Evolutionary conservation across 1,140 invertebrate species (phyloP), one percentile per base, ranked within the genome.

Genomic region (Cheumatopsyche charites): DNA sequence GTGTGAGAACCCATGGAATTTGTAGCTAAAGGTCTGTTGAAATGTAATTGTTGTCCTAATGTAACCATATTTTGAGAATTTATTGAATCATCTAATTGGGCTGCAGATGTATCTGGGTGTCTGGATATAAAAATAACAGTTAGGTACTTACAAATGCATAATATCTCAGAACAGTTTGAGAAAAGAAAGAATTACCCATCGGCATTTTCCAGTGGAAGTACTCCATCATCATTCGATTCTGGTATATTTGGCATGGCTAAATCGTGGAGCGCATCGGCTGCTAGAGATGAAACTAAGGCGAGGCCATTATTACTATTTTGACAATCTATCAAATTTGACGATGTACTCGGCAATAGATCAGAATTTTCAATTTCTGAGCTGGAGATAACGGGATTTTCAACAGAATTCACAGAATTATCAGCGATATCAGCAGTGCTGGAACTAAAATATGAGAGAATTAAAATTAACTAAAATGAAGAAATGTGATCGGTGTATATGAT

Each of bases 1-100:
- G 74, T 71, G 62, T 75, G 71, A 2, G 71, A 72, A 12, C 45
- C 52, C 26, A 69, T 66, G 15, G 73, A 75, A 49, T 75, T 75
- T 41, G 73, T 68, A 1, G 70, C 49, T 25, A 65, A 12, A 19
- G 70, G 70, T 45, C 70, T 36, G 13, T 41, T 62, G 41, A 71
- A 75, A 13, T 71, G 62, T 21, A 71, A 0, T 15, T 58, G 36
- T 7, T 62, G 73, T 1, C 11, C 42, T 7, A 68, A 1, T 55
- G 66, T 3, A n/a, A 17, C n/a, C 0, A 49, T 3, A 25, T 23
- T 36, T 21, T 47, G 73, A 13, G 61, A 68, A 26, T 52, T 58
- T 21, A 19, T 58, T 26, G 63, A 9, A 17, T 67, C 52, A 19
- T 45, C 68, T 47, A 72, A 45, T 5, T 67, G 49, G 1, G 58